These are phyloP conservation scores for Agrotis exclamationis DNA, from an alignment of 2,888 invertebrate species.

Conservation along the genomic window DNA sequence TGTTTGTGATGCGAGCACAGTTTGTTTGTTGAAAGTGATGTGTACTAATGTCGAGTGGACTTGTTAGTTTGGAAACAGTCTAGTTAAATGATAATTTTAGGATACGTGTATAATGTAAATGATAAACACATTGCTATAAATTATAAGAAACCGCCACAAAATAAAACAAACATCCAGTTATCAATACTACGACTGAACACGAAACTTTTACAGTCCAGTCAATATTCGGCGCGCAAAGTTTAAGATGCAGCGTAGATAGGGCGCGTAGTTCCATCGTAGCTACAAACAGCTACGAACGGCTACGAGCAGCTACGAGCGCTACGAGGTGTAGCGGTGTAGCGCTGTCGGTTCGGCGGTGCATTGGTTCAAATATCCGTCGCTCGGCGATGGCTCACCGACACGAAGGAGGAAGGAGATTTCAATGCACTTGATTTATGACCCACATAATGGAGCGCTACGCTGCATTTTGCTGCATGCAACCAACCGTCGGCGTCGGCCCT, in stretches of 20 bases:
- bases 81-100: neutral
- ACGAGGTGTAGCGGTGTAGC: conserved; percentile 49
- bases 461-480: conserved; percentile 87
- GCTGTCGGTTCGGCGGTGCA: conserved; percentile 72
- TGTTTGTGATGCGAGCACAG: conserved; percentile 30
- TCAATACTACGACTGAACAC: conserved; percentile 25
- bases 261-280: conserved; percentile 46
- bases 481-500: conserved; percentile 72
- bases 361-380: conserved; percentile 86
- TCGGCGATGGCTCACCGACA: conserved; percentile 84
- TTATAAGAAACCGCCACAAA: neutral
- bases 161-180: conserved; percentile 18
- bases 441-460: conserved; percentile 85
- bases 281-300: conserved; percentile 38
- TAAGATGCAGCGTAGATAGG: conserved; percentile 54
- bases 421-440: conserved; percentile 89
- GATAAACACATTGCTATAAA: neutral
- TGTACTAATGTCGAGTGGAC: conserved; percentile 9
- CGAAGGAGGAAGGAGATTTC: conserved; percentile 89
- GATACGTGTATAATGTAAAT: neutral
- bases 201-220: conserved; percentile 44
- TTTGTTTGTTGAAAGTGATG: conserved; percentile 38
- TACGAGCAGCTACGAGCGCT: conserved; percentile 49
- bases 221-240: conserved; percentile 56
- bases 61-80: conserved; percentile 10